Conservation (phyloP, 2,797 vertebrate species). For the Argya squamiceps region DNA sequence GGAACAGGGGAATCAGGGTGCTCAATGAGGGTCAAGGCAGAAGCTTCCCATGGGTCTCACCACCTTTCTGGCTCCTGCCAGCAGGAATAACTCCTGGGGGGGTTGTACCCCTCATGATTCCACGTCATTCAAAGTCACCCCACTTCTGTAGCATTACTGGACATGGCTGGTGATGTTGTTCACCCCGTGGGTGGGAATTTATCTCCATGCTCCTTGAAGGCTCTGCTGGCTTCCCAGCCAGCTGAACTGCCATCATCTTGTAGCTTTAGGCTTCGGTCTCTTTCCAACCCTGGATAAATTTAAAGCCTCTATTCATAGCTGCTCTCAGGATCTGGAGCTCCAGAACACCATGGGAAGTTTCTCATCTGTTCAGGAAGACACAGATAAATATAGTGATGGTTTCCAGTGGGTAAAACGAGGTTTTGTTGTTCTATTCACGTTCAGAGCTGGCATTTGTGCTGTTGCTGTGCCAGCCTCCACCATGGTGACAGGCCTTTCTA, state of each 20-base stretch:
- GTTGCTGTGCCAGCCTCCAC: conserved; percentile 17
- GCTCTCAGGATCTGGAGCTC: conserved; percentile 35
- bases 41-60: not conserved
- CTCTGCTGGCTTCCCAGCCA: not conserved
- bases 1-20: not conserved
- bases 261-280: not conserved
- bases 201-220: not conserved
- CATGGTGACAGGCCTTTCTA: not conserved
- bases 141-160: not conserved
- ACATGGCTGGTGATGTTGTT: not conserved
- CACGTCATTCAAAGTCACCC: not conserved
- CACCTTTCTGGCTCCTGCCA: not conserved
- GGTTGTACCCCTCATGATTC: rapidly evolving
- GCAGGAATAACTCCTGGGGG: not conserved
- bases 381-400: conserved; percentile 31
- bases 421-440: conserved; percentile 37
- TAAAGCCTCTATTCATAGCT: conserved; percentile 43
- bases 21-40: not conserved
- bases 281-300: conserved; percentile 25
- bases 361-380: conserved; percentile 41
- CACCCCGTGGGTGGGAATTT: not conserved
- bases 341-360: conserved; percentile 45
- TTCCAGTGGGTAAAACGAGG: not conserved
- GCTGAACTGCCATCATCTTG: not conserved
- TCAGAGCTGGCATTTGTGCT: not conserved